Base-by-base conservation (phyloP, 2,888 invertebrate genomes). In the Cheilosia vernalis region DNA sequence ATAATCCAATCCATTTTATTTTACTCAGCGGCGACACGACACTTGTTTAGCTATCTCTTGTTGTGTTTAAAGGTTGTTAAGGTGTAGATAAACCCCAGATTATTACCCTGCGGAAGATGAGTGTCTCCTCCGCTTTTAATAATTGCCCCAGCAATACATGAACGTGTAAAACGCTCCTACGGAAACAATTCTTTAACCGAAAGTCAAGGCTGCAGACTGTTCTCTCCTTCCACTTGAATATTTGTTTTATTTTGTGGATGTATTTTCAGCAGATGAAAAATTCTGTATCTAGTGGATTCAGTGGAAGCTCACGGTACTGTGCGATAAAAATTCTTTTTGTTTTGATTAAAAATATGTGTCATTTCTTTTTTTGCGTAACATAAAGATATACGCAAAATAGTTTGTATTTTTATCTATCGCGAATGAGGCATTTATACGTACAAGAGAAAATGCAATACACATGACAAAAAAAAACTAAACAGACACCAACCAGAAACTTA, bases 1-100 rank as follows among this genome's bases (percentile, higher is more conserved):
- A 95, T 95, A 88, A 95, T 95, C 95, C 95, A 95, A 94, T 95
- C 95, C 95, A 95, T 95, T 89, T 84, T 67, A 67, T 37, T 70
- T 13, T 37, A 4, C 37, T 37, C 13, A 60, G 60, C 58, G 53
- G 72, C 40, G 47, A 42, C 10, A 55, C 49, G 42, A 0, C 9
- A 10, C 47, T 47, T 19, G 17, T 56, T 66, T 2, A 21, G 37
- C 63, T 66, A 51, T 37, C 15, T 61, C 58, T 64, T 63, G 53
- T 63, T 70, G 78, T 42, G 60, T 74, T 24, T 53, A 49, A 67
- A 69, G 44, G 49, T 53, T 13, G 53, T 42, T 15, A 37, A 27
- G 13, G 42, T 67, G 78, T 33, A 6, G 17, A 60, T 27, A 33
- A 24, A 49, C n/a, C 30, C 33, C 44, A 37, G 30, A 44, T n/a